Evolutionary conservation across 1,140 invertebrate species (phyloP).

Genomic region (Drosophila eugracilis): DNA sequence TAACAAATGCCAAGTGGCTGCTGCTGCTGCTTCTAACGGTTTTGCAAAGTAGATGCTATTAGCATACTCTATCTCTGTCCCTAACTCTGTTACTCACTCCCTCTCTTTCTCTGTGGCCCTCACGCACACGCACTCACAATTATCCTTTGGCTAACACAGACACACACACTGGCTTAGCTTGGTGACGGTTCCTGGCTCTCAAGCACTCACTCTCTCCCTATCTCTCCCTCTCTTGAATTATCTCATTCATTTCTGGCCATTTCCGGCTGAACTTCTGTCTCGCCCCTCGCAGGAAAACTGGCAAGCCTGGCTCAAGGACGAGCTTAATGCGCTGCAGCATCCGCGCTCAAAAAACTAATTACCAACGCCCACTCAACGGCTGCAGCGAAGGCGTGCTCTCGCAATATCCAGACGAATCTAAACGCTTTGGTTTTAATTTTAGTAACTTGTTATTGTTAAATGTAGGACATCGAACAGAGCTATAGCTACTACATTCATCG

Average conservation of each 20-base stretch:
- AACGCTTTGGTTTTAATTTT: slow-evolving; percentile 72
- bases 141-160: slow-evolving; percentile 22
- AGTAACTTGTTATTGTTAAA: slow-evolving; percentile 82
- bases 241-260: slow-evolving; percentile 40
- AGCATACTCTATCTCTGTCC: slow-evolving; percentile 57
- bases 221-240: slow-evolving; percentile 13
- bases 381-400: slow-evolving; percentile 30
- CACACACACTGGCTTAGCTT: slow-evolving; percentile 44
- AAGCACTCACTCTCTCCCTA: not conserved
- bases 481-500: slow-evolving; percentile 42
- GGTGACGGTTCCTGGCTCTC: slow-evolving; percentile 62
- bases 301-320: slow-evolving; percentile 80
- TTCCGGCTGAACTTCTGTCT: slow-evolving; percentile 56
- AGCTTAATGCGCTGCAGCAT: slow-evolving; percentile 74
- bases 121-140: slow-evolving; percentile 3
- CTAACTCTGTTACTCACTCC: slow-evolving; percentile 8
- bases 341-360: slow-evolving; percentile 76
- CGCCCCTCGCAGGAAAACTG: slow-evolving; percentile 71
- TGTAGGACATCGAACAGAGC: slow-evolving; percentile 53
- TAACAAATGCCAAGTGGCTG: slow-evolving; percentile 77
- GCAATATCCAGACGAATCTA: slow-evolving; percentile 56
- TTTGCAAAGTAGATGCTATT: slow-evolving; percentile 72
- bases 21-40: slow-evolving; percentile 60
- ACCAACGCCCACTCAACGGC: slow-evolving; percentile 34
- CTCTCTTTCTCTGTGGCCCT: not conserved